Base-by-base conservation (phyloP, 2,113 vertebrate genomes). In the Marmota flaviventris region DNA sequence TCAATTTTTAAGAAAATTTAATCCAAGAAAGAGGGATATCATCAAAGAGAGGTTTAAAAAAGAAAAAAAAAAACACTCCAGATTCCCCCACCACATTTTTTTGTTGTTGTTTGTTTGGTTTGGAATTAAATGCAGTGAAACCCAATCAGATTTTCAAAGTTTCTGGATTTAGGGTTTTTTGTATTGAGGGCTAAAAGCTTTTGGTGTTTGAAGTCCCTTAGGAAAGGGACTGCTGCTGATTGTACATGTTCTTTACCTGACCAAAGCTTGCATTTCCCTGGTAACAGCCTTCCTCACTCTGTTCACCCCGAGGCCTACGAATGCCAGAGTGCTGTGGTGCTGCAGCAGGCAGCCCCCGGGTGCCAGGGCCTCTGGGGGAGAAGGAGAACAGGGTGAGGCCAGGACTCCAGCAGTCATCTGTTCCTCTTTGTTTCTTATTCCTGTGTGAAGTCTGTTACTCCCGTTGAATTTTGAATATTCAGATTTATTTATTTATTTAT, bases 401-500 rank as follows among this genome's bases (percentile, higher is more conserved):
- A 69, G 76, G 76, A 63, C 61, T 61, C 29, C 61, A 8, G 78
- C 2, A 1, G 14, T 65, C 16, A 4, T 79, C 34, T 70, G n/a
- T 51, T n/a, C 37, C 48, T 94, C 72, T 84, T 77, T 45, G 34
- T 91, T 72, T 79, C 67, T 92, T 73, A 48, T 56, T 84, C 75
- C 73, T 76, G 34, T 42, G 65, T 89, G 18, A 56, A 29, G 65
- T 97, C 81, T 95, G 63, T 94, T 93, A 86, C 77, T 95, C 88
- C 91, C 79, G 96, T 92, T 85, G 69, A 69, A 67, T 93, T 85
- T 42, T 82, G 56, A 91, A 85, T 82, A 67, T 88, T 82, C 77
- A 34, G 63, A 85, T 94, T 98, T 97, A 98, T 98, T 98, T 98
- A 97, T 97, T 96, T 92, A 45, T 42, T 87, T 86, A 39, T 39